Percentiles rank a stretch among this genome's conserved stretches.
Evolutionary conservation across 2,797 vertebrate species (phyloP).

Genomic region (Tarsius wallacei): DNA sequence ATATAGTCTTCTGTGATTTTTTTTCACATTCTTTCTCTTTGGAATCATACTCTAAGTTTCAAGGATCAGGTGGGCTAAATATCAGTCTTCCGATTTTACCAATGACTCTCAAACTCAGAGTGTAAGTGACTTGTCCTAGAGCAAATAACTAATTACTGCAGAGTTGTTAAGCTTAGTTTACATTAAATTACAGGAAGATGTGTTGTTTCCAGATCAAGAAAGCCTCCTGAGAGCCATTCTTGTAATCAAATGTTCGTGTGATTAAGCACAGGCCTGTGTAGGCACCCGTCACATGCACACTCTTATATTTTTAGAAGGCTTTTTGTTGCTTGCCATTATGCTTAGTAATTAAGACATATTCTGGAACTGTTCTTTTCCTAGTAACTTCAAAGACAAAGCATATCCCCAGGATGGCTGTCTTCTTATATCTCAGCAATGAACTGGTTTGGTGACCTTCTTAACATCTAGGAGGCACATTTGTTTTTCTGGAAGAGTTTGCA

Average conservation of each 20-base stretch:
- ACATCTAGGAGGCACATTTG: constrained; percentile 88
- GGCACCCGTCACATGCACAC: neutral
- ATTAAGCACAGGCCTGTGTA: neutral
- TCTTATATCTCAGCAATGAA: constrained; percentile 73
- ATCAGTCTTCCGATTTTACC: neutral
- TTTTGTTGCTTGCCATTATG: constrained; percentile 62
- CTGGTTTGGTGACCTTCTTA: constrained; percentile 67
- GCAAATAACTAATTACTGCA: neutral
- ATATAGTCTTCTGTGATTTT: neutral
- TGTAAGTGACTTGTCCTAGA: neutral
- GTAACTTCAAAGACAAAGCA: neutral
- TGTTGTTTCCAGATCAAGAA: neutral
- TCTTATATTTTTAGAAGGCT: constrained; percentile 45
- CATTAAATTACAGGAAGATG: neutral
- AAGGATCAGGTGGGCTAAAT: neutral
- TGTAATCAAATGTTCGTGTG: neutral
- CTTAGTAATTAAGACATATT: constrained; percentile 66
- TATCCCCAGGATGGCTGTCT: constrained; percentile 72
- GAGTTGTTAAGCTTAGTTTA: neutral
- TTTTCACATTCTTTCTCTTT: neutral
- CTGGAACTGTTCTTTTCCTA: constrained; percentile 24
- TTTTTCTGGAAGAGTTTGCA: constrained; percentile 86
- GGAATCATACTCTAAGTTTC: neutral
- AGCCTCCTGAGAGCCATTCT: neutral
- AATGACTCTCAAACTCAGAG: neutral